Base-by-base conservation (phyloP, 2,888 invertebrate species). In the Heliconius cydno region DNA sequence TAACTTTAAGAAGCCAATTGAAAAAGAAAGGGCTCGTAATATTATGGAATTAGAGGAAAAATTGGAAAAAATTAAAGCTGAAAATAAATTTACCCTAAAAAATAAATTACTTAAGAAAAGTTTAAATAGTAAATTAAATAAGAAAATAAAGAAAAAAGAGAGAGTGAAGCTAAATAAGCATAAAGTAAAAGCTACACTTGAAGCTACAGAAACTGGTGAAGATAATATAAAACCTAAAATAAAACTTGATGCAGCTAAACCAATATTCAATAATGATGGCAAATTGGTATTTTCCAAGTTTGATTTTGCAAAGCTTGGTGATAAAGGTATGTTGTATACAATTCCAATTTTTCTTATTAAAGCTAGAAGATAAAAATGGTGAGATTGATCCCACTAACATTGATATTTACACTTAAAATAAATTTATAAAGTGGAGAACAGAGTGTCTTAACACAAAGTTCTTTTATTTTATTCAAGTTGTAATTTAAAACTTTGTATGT, bases 211-310 rank as follows among this genome's bases (percentile, higher is more conserved):
- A 38, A 73, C 30, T 34, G 82, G 77, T 79, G 83, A 83, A 73
- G 79, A 65, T 82, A 84, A 76, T 66, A 92, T 79, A 28, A 94
- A 92, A 83, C 82, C 86, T 25, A 89, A 88, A 82, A 87, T 93
- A 9, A 89, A 88, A 82, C 87, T 93, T 10, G 94, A 95, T 84
- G 88, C 95, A 0, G 89, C 96, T 0, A 97, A 97, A 88, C 97
- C 97, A n/a, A 96, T 98, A 28, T 98, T 97, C 85, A 98, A 98
- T 89, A 97, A 96, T 85, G 97, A 98, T 83, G 98, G 97, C 3
- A 98, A 98, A 93, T 96, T 98, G 88, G 98, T 98, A 1, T 98
- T 98, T 88, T 98, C 98, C 9, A 99, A 98, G 94, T 98, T 99
- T 91, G 98, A 98, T 90, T 98, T 99, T 92, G 96, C 97, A 38